Conservation (phyloP, 2,888 invertebrate species). For the Agrochola litura region DNA sequence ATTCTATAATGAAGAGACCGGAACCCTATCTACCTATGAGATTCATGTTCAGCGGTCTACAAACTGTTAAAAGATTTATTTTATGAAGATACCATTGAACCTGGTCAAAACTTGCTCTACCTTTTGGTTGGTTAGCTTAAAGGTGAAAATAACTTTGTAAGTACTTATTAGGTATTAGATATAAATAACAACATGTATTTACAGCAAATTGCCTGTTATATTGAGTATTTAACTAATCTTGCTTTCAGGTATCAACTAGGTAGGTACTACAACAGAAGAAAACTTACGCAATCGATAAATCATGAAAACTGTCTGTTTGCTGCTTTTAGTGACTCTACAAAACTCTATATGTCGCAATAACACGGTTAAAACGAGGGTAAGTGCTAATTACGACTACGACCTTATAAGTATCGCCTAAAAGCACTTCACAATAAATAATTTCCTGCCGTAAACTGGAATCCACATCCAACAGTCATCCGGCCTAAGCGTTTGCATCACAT, state of each 20-base stretch:
- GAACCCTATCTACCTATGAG: background rate
- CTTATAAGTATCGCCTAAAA: background rate
- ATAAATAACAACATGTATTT: background rate
- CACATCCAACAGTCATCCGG: background rate
- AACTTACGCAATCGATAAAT: background rate
- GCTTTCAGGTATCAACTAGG: background rate
- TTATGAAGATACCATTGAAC: background rate
- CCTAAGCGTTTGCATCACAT: slow-evolving; percentile 4
- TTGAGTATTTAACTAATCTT: background rate
- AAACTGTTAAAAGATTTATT: background rate
- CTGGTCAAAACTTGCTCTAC: background rate
- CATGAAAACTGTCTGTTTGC: background rate
- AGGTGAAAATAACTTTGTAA: too few relatives aligned
- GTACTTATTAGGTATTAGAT: background rate
- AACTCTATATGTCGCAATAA: background rate
- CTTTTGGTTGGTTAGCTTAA: background rate
- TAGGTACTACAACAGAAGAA: background rate
- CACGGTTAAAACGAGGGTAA: slow-evolving; percentile 19
- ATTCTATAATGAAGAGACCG: too few relatives aligned
- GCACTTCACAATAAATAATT: background rate
- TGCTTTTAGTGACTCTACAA: background rate
- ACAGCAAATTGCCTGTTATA: background rate
- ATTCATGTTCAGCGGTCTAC: background rate
- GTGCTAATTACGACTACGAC: background rate
- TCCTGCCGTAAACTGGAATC: slow-evolving; percentile 4